phyloP scores from a whole-genome alignment of 2,113 vertebrate genomes.

The Passerina amoena region DNA sequence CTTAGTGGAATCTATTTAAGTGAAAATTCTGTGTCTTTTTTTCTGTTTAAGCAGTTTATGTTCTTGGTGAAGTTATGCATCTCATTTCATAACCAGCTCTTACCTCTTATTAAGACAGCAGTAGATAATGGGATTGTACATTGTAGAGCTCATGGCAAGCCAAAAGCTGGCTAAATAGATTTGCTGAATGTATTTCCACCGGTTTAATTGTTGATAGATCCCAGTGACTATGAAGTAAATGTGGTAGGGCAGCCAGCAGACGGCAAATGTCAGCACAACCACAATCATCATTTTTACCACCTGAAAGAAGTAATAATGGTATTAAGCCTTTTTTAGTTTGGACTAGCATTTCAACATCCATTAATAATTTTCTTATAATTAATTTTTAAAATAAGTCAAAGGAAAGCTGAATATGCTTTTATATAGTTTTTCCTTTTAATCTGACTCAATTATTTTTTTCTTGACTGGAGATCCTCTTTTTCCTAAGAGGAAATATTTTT shows the following conservation, averaged over 20 bases:
- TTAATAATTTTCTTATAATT: background rate
- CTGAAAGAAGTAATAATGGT: slow-evolving; percentile 65
- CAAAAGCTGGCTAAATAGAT: slow-evolving; percentile 93
- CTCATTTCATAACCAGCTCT: background rate
- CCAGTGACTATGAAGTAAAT: slow-evolving; percentile 91
- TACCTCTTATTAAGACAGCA: slow-evolving; percentile 98
- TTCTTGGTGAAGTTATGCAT: background rate
- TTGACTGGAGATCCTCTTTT: background rate
- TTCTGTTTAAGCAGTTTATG: background rate
- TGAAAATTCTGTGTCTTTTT: background rate
- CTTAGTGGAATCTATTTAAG: background rate
- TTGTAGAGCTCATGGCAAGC: slow-evolving; percentile 98
- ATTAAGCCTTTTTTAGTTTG: background rate
- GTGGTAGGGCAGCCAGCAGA: slow-evolving; percentile 97
- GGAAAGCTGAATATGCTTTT: background rate
- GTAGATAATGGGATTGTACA: slow-evolving; percentile 99
- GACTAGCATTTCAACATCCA: background rate
- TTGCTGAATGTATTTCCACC: slow-evolving; percentile 95
- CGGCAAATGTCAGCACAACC: slow-evolving; percentile 92
- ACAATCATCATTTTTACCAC: slow-evolving; percentile 99
- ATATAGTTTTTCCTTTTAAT: background rate
- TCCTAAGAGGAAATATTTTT: background rate
- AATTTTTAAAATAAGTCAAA: background rate
- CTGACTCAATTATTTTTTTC: background rate
- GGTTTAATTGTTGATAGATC: slow-evolving; percentile 81